Evolutionary conservation across 1,140 invertebrate species (phyloP).

Genomic region (Frieseomelitta varia): DNA sequence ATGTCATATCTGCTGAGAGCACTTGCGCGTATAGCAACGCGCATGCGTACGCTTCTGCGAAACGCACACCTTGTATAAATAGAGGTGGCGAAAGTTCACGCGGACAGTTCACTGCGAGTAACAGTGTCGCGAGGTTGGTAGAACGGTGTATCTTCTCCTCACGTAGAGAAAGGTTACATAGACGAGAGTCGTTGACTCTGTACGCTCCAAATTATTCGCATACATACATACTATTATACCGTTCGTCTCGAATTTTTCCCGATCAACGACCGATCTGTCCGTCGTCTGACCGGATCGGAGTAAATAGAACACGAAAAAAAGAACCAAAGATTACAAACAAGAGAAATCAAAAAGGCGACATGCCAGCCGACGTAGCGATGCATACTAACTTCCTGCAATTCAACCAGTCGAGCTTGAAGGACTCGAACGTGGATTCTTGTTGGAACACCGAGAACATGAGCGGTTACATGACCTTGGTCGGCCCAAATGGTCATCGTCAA

Average conservation of each 20-base stretch:
- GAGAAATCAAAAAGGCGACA: conserved; percentile 58
- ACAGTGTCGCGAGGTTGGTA: background rate
- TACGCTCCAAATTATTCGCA: background rate
- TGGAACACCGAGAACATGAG: conserved; percentile 85
- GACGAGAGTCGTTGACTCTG: conserved; percentile 10
- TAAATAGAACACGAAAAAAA: background rate
- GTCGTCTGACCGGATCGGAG: background rate
- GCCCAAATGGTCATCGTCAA: conserved; percentile 84
- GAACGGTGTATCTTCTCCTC: too few species aligned
- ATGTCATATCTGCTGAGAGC: conserved; percentile 39
- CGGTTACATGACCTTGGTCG: conserved; percentile 84
- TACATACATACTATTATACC: background rate
- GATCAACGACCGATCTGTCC: background rate
- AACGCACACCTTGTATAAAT: conserved; percentile 61
- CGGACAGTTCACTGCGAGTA: conserved; percentile 56
- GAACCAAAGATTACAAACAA: background rate
- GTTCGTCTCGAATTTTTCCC: background rate
- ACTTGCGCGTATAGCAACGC: background rate
- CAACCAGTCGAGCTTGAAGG: conserved; percentile 70
- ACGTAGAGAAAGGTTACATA: background rate
- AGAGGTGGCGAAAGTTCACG: conserved; percentile 59
- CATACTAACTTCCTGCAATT: conserved; percentile 76
- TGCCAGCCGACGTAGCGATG: conserved; percentile 81
- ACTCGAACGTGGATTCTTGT: conserved; percentile 77
- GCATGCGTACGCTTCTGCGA: conserved; percentile 20